Conservation (phyloP, 92 coral and sea anemone species). For the Actinernus sp. region DNA sequence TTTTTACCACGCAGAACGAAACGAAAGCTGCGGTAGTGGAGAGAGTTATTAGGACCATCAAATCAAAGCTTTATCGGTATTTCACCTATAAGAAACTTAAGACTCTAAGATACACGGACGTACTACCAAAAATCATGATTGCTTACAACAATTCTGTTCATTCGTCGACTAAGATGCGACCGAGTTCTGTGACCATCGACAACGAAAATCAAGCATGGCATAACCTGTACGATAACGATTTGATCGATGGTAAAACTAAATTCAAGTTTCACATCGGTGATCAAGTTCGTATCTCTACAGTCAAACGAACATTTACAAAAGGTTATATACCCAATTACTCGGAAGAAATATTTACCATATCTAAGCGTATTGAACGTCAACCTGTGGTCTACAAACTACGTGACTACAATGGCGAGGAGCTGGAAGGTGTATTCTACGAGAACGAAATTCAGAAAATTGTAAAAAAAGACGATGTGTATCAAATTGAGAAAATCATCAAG, state of each 20-base stretch:
- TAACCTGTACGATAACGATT: slow-evolving; percentile 16
- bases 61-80: slow-evolving; percentile 11
- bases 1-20: slow-evolving; percentile 26
- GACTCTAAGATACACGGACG: slow-evolving; percentile 3
- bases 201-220: slow-evolving; percentile 34
- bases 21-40: slow-evolving; percentile 53
- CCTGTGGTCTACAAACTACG: slow-evolving; percentile 35
- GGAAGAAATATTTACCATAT: slow-evolving; percentile 35
- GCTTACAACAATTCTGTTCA: slow-evolving; percentile 37
- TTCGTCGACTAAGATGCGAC: slow-evolving; percentile 19
- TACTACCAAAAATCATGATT: slow-evolving; percentile 10
- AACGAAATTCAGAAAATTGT: slow-evolving; percentile 31
- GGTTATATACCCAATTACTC: slow-evolving; percentile 27
- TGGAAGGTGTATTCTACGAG: slow-evolving; percentile 35
- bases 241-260: not conserved
- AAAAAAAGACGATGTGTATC: slow-evolving; percentile 12
- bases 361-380: slow-evolving; percentile 10
- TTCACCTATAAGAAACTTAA: slow-evolving; percentile 8
- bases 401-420: slow-evolving; percentile 21
- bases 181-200: slow-evolving; percentile 13
- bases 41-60: slow-evolving; percentile 19
- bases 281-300: slow-evolving; percentile 4
- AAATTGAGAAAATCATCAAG: slow-evolving; percentile 22
- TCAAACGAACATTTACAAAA: slow-evolving; percentile 36
- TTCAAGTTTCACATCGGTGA: slow-evolving; percentile 43